These are phyloP conservation scores for Akabosia matsudoensis DNA, from an alignment of 1,140 invertebrate genomes.

Conservation along the genomic window DNA sequence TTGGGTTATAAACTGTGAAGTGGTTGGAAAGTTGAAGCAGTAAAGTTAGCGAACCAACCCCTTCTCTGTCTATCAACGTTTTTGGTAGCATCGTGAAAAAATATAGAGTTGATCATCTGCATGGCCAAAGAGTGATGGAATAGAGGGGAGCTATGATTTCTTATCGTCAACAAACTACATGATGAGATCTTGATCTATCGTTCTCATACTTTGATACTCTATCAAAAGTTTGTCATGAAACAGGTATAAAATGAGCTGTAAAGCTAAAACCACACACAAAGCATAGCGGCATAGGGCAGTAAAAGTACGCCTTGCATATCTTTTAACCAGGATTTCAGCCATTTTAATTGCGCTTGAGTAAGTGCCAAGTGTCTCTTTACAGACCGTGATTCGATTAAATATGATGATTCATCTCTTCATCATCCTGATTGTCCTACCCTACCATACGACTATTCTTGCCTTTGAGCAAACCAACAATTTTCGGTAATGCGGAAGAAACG, in stretches of 20 bases:
- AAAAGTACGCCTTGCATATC: too few relatives aligned
- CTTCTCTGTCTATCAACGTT: neutral
- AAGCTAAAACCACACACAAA: neutral
- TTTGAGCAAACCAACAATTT: too few relatives aligned
- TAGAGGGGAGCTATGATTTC: neutral
- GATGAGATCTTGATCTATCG: neutral
- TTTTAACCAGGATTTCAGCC: neutral
- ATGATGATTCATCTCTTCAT: slow-evolving; percentile 38
- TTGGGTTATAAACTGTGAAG: neutral
- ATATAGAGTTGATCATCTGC: neutral
- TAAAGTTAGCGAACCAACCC: neutral
- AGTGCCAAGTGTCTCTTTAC: slow-evolving; percentile 9
- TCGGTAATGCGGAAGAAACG: too few relatives aligned
- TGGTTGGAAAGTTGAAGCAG: neutral
- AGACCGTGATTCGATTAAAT: slow-evolving; percentile 33
- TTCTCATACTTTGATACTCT: neutral
- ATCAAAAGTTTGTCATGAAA: too few relatives aligned
- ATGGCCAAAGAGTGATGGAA: neutral
- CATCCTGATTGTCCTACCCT: neutral
- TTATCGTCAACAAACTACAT: neutral
- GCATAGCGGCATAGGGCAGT: too few relatives aligned
- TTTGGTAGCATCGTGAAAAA: neutral
- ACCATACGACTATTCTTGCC: too few relatives aligned
- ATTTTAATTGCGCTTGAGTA: slow-evolving; percentile 1
- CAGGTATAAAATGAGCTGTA: neutral